Conservation (phyloP, 1,140 invertebrate genomes). For the Panagrolaimus sp. region DNA sequence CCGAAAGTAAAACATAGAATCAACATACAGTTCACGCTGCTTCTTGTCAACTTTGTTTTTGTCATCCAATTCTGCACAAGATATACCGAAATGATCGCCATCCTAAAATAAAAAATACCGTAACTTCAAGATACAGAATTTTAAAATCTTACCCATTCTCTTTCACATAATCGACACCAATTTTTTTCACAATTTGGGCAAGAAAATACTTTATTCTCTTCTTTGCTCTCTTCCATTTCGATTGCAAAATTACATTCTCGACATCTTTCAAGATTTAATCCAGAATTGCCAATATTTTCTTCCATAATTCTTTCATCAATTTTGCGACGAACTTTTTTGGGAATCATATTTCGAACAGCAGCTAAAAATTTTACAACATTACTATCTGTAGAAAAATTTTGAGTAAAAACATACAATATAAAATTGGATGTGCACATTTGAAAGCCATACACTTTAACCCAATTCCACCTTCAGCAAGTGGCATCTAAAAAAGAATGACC, state of each 20-base stretch:
- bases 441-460: slow-evolving; percentile 33
- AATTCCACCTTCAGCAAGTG: slow-evolving; percentile 32
- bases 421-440: slow-evolving; percentile 35
- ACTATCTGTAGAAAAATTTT: not conserved
- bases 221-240: slow-evolving; percentile 27
- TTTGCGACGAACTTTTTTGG: slow-evolving; percentile 21
- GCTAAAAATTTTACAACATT: slow-evolving; percentile 21
- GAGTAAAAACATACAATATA: slow-evolving; percentile 27
- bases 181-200: slow-evolving; percentile 11
- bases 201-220: slow-evolving; percentile 37
- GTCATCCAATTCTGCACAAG: not conserved
- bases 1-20: not conserved
- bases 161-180: slow-evolving; percentile 3
- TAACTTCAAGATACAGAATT: too few relatives aligned
- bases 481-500: too few relatives aligned
- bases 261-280: slow-evolving; percentile 29
- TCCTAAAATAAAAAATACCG: not conserved
- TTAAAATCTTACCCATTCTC: not conserved
- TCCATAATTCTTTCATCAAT: slow-evolving; percentile 36
- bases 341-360: slow-evolving; percentile 26
- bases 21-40: slow-evolving; percentile 25
- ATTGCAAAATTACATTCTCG: slow-evolving; percentile 37
- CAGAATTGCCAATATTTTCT: slow-evolving; percentile 30
- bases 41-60: slow-evolving; percentile 28
- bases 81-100: not conserved